A percentile compares a stretch with the other conserved stretches of the same genome.
These are phyloP conservation scores for Saturnia japonica DNA, from an alignment of 2,888 invertebrate species.

Conservation along the genomic window DNA sequence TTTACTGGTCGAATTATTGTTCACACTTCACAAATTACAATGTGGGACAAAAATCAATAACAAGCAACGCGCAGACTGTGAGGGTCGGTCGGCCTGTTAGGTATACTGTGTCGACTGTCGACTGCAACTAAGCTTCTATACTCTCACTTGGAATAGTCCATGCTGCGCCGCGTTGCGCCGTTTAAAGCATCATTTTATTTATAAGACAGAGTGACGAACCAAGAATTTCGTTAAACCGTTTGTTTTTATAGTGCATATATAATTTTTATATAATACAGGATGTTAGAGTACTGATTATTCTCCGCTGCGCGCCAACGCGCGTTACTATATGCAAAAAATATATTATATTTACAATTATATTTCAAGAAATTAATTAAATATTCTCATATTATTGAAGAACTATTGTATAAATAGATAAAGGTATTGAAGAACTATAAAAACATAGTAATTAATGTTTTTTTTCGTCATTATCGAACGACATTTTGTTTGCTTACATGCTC, in stretches of 20 bases:
- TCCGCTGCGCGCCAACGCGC: too few species aligned
- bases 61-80: slow-evolving; percentile 24
- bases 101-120: neutral
- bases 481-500: too few species aligned
- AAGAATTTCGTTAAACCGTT: neutral
- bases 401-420: too few species aligned
- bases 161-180: neutral
- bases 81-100: slow-evolving; percentile 10
- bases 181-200: neutral
- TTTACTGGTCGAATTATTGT: slow-evolving; percentile 4
- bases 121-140: neutral
- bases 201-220: neutral
- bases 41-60: slow-evolving; percentile 37
- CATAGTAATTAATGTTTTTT: too few species aligned
- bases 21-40: slow-evolving; percentile 21
- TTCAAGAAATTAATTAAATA: neutral
- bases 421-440: too few species aligned
- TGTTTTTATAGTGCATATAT: neutral
- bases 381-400: neutral
- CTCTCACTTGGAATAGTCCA: neutral
- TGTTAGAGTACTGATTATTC: too few species aligned
- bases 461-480: too few species aligned
- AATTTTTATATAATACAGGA: neutral
- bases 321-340: too few species aligned
- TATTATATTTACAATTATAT: neutral